Evolutionary conservation across 2,113 vertebrate genomes (phyloP).

Genomic region (Psilopsiagon aymara): DNA sequence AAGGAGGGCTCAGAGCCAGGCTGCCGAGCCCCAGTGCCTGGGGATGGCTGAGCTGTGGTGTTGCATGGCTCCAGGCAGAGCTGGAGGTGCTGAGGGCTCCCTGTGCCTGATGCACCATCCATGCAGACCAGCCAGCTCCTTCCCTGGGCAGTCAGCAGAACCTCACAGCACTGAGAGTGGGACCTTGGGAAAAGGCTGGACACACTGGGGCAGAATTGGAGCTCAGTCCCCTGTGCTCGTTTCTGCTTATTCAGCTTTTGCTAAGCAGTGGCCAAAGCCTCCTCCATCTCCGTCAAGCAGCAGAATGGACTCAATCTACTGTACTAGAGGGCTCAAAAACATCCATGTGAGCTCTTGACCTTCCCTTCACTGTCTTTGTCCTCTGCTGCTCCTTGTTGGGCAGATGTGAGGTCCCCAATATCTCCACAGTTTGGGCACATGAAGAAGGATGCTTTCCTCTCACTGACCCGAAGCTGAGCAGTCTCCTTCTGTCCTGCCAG

Average conservation of each 20-base stretch:
- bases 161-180: neutral
- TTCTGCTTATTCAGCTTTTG: neutral
- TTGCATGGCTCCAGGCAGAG: neutral
- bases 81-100: neutral
- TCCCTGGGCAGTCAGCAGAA: accelerated
- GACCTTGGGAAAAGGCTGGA: neutral
- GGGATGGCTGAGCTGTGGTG: neutral
- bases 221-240: neutral
- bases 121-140: accelerated
- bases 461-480: neutral
- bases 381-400: neutral
- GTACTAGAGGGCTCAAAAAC: neutral
- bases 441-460: neutral
- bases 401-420: too few relatives aligned
- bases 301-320: neutral
- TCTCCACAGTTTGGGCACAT: accelerated
- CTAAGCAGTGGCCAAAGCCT: neutral
- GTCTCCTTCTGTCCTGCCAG: neutral
- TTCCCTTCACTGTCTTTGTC: neutral
- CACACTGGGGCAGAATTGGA: neutral
- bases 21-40: accelerated
- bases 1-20: neutral
- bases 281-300: neutral
- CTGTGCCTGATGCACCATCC: neutral
- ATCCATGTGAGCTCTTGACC: accelerated